A percentile compares a stretch with the other conserved stretches of the same genome.
Conservation (phyloP, 2,113 vertebrate species). For the Ariopsis seemanni region DNA sequence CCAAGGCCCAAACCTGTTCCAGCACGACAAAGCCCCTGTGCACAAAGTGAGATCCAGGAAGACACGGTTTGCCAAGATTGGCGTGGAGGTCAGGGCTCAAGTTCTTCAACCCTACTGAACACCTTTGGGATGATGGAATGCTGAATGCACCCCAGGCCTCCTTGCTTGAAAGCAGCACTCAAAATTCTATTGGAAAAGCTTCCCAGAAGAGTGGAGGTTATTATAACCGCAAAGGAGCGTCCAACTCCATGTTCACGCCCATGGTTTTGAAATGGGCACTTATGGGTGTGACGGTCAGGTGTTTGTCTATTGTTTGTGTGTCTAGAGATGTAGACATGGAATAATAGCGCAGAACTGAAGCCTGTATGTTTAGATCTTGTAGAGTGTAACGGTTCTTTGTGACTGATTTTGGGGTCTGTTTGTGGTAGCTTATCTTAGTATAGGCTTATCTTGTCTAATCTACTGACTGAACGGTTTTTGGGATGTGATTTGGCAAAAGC, state of each 20-base stretch:
- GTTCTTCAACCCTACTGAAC: not conserved
- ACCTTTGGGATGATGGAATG: not conserved
- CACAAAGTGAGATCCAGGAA: not conserved
- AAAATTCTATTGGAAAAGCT: not conserved
- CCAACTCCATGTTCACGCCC: not conserved
- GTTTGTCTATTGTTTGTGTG: not conserved
- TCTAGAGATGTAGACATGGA: not conserved
- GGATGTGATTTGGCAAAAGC: not conserved
- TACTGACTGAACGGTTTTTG: no score
- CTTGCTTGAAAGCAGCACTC: not conserved
- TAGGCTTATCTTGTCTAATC: not conserved
- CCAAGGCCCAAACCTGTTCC: not conserved
- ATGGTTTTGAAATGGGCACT: not conserved
- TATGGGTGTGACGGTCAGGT: not conserved
- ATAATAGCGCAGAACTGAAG: not conserved
- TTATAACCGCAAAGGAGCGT: not conserved
- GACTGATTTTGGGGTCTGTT: not conserved
- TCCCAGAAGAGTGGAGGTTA: not conserved
- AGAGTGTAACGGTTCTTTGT: not conserved
- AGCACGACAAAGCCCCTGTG: not conserved
- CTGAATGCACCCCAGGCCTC: not conserved
- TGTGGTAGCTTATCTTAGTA: not conserved
- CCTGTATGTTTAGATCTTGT: not conserved
- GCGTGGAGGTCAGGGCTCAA: not conserved
- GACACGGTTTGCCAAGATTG: not conserved